Conservation (phyloP, 2,888 invertebrate genomes). For the Serrognathus titanus region DNA sequence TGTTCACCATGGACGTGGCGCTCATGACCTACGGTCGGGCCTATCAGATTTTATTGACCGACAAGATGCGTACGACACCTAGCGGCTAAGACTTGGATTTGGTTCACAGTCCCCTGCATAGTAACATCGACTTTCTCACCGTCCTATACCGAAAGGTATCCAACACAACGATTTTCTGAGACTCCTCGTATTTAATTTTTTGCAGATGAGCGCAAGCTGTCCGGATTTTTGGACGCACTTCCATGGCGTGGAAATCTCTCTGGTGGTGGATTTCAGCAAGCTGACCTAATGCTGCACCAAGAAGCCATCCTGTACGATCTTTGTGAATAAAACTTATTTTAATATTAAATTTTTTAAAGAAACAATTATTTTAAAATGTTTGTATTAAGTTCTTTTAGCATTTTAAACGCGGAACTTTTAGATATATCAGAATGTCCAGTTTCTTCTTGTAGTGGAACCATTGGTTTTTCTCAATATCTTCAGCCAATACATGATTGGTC, state of each 20-base stretch:
- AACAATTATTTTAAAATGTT: too few species aligned
- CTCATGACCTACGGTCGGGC: slow-evolving; percentile 77
- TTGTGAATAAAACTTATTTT: too few species aligned
- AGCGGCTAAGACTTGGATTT: slow-evolving; percentile 76
- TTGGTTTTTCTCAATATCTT: too few species aligned
- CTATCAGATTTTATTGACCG: slow-evolving; percentile 68
- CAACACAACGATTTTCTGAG: not conserved
- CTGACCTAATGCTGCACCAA: slow-evolving; percentile 67
- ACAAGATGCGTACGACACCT: slow-evolving; percentile 70
- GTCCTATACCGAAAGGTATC: slow-evolving; percentile 72
- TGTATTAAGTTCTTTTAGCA: too few species aligned
- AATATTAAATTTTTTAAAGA: too few species aligned
- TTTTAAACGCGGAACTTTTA: too few species aligned
- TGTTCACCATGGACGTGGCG: slow-evolving; percentile 69
- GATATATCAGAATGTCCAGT: too few species aligned
- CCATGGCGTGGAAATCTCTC: slow-evolving; percentile 73
- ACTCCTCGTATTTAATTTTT: not conserved
- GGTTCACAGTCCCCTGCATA: slow-evolving; percentile 58
- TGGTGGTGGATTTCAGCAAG: slow-evolving; percentile 67
- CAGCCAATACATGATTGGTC: too few species aligned
- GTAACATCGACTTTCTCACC: slow-evolving; percentile 62
- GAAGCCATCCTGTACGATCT: slow-evolving; percentile 69
- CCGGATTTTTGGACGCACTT: slow-evolving; percentile 80
- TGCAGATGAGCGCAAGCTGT: slow-evolving; percentile 72
- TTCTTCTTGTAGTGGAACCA: too few species aligned